Evolutionary conservation across 2,797 vertebrate species (phyloP), one percentile per base, ranked within the genome.

Genomic region (Stomatorhinus walkeri): DNA sequence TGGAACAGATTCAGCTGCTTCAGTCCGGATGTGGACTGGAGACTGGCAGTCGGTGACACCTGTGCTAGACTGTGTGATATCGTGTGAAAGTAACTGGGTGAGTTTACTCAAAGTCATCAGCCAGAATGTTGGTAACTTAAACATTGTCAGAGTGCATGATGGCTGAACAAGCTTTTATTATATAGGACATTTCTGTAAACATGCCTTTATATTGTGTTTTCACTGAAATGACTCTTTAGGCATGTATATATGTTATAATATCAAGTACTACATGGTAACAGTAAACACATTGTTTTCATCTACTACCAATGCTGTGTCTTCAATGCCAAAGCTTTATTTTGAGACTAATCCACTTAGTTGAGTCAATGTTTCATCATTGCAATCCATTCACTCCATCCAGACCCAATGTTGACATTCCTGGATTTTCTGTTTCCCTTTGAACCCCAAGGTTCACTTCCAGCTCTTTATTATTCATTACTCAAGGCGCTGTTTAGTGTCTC

Each of bases 251-350:
- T 46, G 40, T 46, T 40, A 19, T 81, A 46, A 81, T 81, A 46
- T 46, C 2, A 81, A 46, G 40, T 46, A 32, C 36, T 46, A 32
- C 36, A 43, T 8, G 5, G 76, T 81, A 81, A 81, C 76, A 3
- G 72, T 79, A 43, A 79, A 79, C 72, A 79, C 72, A 43, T 79
- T 79, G 72, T 79, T 79, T 79, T 79, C 76, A n/a, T 81, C 40
- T 81, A n/a, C 40, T n/a, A 81, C 28, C 68, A 76, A 76, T 76
- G 14, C 32, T 40, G 68, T 76, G 68, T 76, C 68, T 76, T 40
- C 68, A 76, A 16, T 40, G 32, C 14, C 68, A 76, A 76, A 40
- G 68, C 28, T 40, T 40, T 40, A 76, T 76, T 76, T 76, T 40
- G 32, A 40, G 32, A 76, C 68, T 40, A 76, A 40, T 76, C 32